Evolutionary conservation across 2,113 vertebrate species (phyloP), one percentile per base, ranked within the genome.

Genomic region (Rhagologus leucostigma): DNA sequence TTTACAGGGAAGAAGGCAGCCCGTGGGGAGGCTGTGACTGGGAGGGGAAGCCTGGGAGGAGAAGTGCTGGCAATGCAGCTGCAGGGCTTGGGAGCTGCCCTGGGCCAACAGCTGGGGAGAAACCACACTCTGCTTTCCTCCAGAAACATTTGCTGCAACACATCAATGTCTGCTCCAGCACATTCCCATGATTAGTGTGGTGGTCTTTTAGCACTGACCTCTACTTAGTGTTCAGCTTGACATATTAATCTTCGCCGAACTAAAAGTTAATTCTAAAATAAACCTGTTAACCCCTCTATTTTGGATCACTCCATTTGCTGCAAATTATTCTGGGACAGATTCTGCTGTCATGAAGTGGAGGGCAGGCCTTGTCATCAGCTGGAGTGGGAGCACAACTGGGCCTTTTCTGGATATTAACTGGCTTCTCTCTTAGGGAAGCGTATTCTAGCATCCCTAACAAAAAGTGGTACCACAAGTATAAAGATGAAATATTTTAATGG

Each of bases 261-360:
- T 81, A 89, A 82, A 97, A 96, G 85, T 97, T 95, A 96, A 95
- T 95, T 97, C 92, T 96, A 85, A 94, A 95, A 95, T 83, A 96
- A 95, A 89, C 80, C 92, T 75, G 76, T 87, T 96, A 97, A 87
- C 77, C 27, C 73, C 59, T 94, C 33, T 63, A 60, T 93, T 96
- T 96, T 90, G 0, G 0, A 44, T 90, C 6, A 7, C n/a, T 91
- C 55, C 19, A 52, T 87, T 93, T 89, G 60, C 70, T 93, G 59
- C 75, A 93, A 71, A 87, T 94, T 92, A 46, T 89, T 92, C 56
- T 57, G 65, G 80, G 77, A 37, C 2, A 2, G 67, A 93, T 95
- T 93, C 88, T 95, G 46, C 35, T 90, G 57, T 90, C 9, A 3
- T 71, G 59, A 77, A 89, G 59, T 33, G 70, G 68, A 78, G n/a